Conservation (phyloP, 2,797 vertebrate genomes). For the Petrocephalus sullivani region DNA sequence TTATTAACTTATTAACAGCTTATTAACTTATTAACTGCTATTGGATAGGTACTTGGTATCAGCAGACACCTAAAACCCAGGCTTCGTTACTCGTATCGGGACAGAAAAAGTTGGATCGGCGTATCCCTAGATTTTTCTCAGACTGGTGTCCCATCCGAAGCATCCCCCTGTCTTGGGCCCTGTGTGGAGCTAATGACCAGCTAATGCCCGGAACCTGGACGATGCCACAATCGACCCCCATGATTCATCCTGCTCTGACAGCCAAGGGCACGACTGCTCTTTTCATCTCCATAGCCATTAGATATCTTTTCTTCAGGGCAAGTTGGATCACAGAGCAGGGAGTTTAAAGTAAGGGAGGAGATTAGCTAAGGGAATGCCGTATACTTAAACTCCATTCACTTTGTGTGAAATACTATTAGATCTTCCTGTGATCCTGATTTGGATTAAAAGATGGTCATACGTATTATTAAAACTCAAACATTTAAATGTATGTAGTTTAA, state of each 20-base stretch:
- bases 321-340: background rate
- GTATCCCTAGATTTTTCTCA: background rate
- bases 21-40: no score
- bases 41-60: no score
- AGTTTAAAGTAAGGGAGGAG: background rate
- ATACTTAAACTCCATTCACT: conserved; percentile 4
- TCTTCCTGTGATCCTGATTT: background rate
- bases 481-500: background rate
- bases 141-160: background rate
- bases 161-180: background rate
- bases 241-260: conserved; percentile 8
- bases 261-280: background rate
- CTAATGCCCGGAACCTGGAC: background rate
- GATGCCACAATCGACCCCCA: background rate
- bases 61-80: no score
- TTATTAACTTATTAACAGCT: no score
- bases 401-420: conserved; percentile 7
- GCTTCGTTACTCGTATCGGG: no score
- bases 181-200: background rate
- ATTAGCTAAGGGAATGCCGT: background rate
- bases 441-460: background rate
- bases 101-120: no score
- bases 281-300: background rate
- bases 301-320: conserved; percentile 4
- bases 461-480: background rate